These are phyloP conservation scores for Idaea aversata DNA, from an alignment of 2,888 invertebrate species.

Conservation along the genomic window DNA sequence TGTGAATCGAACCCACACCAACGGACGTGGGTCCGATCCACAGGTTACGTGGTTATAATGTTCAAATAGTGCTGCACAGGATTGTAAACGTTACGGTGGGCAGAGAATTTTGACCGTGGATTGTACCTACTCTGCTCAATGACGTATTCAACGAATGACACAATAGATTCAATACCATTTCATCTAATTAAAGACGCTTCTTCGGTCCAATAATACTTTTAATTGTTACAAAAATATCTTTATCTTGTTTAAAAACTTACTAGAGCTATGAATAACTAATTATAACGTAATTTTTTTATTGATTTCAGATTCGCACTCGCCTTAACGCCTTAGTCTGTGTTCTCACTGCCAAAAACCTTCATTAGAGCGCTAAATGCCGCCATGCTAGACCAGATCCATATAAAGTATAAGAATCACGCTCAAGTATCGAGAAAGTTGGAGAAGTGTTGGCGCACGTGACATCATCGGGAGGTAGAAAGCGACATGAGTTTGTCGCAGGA, in stretches of 20 bases:
- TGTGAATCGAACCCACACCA: too few relatives aligned
- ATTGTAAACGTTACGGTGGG: too few relatives aligned
- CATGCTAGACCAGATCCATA: constrained; percentile 65
- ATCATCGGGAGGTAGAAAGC: constrained; percentile 42
- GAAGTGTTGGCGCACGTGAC: constrained; percentile 62
- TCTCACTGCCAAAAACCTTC: constrained; percentile 76
- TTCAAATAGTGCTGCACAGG: too few relatives aligned
- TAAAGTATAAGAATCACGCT: constrained; percentile 48
- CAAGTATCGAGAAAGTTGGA: constrained; percentile 43
- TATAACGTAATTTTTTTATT: constrained; percentile 20
- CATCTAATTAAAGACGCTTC: too few relatives aligned
- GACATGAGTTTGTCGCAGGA: constrained; percentile 69
- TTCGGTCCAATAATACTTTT: too few relatives aligned
- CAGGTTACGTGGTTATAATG: too few relatives aligned
- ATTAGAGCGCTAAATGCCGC: constrained; percentile 68
- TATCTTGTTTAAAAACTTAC: too few relatives aligned
- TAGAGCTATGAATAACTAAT: background rate
- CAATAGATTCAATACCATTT: background rate
- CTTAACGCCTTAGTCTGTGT: constrained; percentile 58
- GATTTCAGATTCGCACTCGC: constrained; percentile 58
- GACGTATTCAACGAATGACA: background rate
- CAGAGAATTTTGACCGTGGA: too few relatives aligned
- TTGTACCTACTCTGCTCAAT: background rate
- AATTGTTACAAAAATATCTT: too few relatives aligned
- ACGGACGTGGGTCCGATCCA: too few relatives aligned